Base-by-base conservation (phyloP, 1,140 invertebrate genomes). In the Hycleus phaleratus region DNA sequence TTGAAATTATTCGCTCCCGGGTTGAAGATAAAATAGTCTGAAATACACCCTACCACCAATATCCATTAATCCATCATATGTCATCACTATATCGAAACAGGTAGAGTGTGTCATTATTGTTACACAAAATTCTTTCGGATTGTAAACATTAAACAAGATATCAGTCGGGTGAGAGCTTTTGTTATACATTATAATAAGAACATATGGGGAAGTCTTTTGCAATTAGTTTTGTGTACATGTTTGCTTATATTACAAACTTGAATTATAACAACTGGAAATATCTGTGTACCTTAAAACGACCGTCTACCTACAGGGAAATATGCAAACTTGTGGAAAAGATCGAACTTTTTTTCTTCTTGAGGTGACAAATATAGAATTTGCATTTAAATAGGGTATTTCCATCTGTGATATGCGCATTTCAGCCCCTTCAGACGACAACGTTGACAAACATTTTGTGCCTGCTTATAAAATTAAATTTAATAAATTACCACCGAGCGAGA, bases 351-450 rank as follows among this genome's bases (percentile, higher is more conserved):
- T 74, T 70, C 70, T 70, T 68, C 62, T 68, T 60, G 68, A 73
- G 73, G 79, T 81, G 81, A 82, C 81, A 82, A 82, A 82, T 82
- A 82, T 80, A 77, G 75, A 81, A 82, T 82, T 83, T 83, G 79
- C 81, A 82, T 83, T 82, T 82, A 82, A 82, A 82, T 82, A 79
- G 79, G 78, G 79, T 79, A 81, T 79, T 82, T 82, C 79, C 81
- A 81, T 82, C 79, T 82, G 81, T 80, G 78, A 76, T 74, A 75
- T 69, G 75, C 62, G 62, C 66, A 65, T 61, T 59, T 61, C 60
- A 51, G 62, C 26, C 60, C 60, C 55, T 61, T 58, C 64, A 58
- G 46, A 46, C 58, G 44, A 49, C 25, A 24, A 40, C 59, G 65
- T 64, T 65, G 60, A 61, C 65, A 69, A 69, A 69, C 68, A 68